Evolutionary conservation across 1,140 invertebrate genomes (phyloP), one percentile per base, ranked within the genome.

Genomic region (Pristionchus pacificus): DNA sequence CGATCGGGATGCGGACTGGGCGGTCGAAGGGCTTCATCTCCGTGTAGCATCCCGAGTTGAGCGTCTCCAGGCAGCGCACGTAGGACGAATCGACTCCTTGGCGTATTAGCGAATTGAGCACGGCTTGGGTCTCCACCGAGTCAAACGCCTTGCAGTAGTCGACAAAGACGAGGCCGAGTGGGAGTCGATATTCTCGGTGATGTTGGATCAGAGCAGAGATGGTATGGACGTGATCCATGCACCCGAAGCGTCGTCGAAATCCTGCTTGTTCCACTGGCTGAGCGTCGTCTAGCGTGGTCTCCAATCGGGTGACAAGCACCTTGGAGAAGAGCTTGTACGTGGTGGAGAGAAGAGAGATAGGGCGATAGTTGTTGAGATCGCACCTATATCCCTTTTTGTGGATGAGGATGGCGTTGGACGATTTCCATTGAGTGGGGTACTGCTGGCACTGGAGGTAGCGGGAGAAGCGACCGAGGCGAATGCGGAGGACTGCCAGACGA

Each of bases 91-190:
- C 73, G 27, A 76, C 49, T 1, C 58, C 62, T 24, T 75, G 70
- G 6, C 65, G 10, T 1, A 68, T 28, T 10, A 78, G 60, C 29
- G 74, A 77, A 6, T 1, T 68, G 74, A 60, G 78, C 6, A 76
- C 60, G 1, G 59, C 59, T 6, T 27, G 10, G 1, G 24, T 2
- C 13, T 69, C 60, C 15, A 76, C 49, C 10, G 33, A n/a, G 49
- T 76, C 74, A 49, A 77, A 76, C 10, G 74, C 75, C 31, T 76
- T 76, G 27, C 62, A 25, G 59, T 28, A 77, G 49, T 76, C 75
- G 32, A 76, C 38, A 55, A 77, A 77, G 59, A 74, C 27, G 38
- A 77, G 73, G 74, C 49, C 25, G 2, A 66, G 2, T 1, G 27
- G 68, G 29, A 25, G 6, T 24, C 19, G 10, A 24, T 25, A 75